phyloP scores from a whole-genome alignment of 2,888 invertebrate species.

The Cerastoderma edule region DNA sequence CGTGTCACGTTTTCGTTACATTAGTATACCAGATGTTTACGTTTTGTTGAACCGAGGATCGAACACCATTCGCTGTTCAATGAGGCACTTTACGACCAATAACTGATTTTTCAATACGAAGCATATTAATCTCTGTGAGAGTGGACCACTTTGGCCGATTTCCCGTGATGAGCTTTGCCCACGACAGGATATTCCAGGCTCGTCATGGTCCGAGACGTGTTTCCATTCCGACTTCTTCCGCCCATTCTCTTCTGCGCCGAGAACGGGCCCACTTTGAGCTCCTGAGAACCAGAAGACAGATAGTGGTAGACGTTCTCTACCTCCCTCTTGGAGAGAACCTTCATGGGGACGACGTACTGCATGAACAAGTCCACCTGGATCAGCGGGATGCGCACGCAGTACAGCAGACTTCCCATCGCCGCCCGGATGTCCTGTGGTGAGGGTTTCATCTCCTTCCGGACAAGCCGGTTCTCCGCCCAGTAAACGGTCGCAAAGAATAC shows the following conservation, averaged over 20 bases:
- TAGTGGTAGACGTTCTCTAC: constrained; percentile 24
- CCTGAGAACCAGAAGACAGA: constrained; percentile 2
- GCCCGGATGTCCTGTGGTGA: constrained; percentile 4
- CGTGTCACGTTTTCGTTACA: too few species aligned
- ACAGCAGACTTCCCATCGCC: constrained; percentile 19
- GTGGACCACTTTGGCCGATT: neutral
- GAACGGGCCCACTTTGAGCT: constrained; percentile 12
- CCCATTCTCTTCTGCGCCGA: constrained; percentile 19
- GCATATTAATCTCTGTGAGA: neutral
- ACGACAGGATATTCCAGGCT: neutral
- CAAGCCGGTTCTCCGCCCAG: constrained; percentile 18
- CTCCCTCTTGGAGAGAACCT: constrained; percentile 7
- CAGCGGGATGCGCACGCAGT: constrained; percentile 1
- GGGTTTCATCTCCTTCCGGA: constrained; percentile 11
- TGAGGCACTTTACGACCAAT: too few species aligned
- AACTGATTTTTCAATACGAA: too few species aligned
- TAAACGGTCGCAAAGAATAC: constrained; percentile 18
- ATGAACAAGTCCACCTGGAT: constrained; percentile 12
- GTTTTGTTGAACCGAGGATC: too few species aligned
- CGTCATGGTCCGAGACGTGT: constrained; percentile 1
- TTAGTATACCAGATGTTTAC: too few species aligned
- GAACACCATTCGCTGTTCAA: too few species aligned
- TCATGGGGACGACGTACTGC: constrained; percentile 16
- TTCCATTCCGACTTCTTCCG: constrained; percentile 1
- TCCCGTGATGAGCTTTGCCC: constrained; percentile 3